phyloP scores from a whole-genome alignment of 2,113 vertebrate species.

The Heterocephalus glaber region DNA sequence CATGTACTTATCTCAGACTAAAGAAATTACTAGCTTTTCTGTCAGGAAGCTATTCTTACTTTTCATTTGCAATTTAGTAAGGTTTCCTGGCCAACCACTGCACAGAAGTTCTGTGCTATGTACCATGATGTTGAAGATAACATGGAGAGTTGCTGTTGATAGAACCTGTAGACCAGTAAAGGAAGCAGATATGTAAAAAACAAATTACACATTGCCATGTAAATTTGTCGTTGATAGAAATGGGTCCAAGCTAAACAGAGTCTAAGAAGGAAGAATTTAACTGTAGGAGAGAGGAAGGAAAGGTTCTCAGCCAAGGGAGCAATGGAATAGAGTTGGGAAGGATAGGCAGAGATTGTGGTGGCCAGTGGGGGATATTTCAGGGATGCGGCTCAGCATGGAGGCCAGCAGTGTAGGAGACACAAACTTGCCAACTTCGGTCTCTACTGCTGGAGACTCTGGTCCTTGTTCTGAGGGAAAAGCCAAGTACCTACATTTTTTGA shows the following conservation, averaged over 20 bases:
- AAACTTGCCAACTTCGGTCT: not conserved
- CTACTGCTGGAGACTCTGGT: not conserved
- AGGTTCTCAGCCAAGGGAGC: not conserved
- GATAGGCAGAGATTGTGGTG: not conserved
- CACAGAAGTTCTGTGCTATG: not conserved
- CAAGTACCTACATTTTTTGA: not conserved
- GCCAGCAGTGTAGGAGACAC: not conserved
- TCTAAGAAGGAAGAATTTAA: not conserved
- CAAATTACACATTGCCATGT: not conserved
- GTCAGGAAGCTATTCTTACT: not conserved
- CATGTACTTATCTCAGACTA: not conserved
- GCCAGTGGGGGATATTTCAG: not conserved
- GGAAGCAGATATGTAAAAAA: not conserved
- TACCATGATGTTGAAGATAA: not conserved
- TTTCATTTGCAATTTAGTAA: conserved; percentile 2
- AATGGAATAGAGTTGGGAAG: not conserved
- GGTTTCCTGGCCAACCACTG: not conserved
- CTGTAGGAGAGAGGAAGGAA: not conserved
- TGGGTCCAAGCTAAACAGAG: not conserved
- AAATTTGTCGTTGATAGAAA: not conserved
- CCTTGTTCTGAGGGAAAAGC: not conserved
- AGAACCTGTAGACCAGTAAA: not conserved
- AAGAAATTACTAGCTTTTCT: not conserved
- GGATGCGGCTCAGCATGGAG: rapidly evolving
- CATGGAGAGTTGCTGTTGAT: not conserved